phyloP scores from a whole-genome alignment of 2,113 vertebrate species.

The Probosciger aterrimus region DNA sequence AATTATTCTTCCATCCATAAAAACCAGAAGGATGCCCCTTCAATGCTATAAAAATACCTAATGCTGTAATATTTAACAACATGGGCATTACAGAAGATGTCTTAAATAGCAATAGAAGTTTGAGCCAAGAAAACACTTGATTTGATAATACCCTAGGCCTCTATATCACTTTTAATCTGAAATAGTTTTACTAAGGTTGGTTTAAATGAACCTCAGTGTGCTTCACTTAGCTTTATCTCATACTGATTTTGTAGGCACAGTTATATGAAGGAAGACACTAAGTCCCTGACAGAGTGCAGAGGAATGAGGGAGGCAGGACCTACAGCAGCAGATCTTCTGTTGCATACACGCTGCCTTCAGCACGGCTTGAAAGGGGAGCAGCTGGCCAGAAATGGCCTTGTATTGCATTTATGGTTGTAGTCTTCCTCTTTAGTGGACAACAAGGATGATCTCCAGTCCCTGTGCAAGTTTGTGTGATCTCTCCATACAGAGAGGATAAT shows the following conservation, averaged over 20 bases:
- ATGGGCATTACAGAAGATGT: not conserved
- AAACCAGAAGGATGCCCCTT: not conserved
- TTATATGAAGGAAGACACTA: not conserved
- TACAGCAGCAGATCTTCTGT: not conserved
- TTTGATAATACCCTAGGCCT: not conserved
- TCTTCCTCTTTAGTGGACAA: not conserved
- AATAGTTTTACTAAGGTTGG: not conserved
- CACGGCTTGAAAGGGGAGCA: not conserved
- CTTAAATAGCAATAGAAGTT: not conserved
- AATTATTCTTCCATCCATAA: conserved; percentile 53
- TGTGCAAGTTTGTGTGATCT: not conserved
- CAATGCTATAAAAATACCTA: conserved; percentile 13
- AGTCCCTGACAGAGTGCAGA: not conserved
- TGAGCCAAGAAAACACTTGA: not conserved
- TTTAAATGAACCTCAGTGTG: not conserved
- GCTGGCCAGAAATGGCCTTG: not conserved
- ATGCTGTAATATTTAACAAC: not conserved
- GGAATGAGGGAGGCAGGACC: not conserved
- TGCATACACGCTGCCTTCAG: not conserved
- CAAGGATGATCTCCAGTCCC: not conserved
- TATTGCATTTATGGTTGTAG: not conserved
- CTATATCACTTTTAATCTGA: not conserved
- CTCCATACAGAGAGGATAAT: not conserved
- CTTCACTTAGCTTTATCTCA: not conserved
- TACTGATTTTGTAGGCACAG: not conserved